These are phyloP conservation scores for Prolemur simus DNA, from an alignment of 2,113 vertebrate species.

Conservation along the genomic window DNA sequence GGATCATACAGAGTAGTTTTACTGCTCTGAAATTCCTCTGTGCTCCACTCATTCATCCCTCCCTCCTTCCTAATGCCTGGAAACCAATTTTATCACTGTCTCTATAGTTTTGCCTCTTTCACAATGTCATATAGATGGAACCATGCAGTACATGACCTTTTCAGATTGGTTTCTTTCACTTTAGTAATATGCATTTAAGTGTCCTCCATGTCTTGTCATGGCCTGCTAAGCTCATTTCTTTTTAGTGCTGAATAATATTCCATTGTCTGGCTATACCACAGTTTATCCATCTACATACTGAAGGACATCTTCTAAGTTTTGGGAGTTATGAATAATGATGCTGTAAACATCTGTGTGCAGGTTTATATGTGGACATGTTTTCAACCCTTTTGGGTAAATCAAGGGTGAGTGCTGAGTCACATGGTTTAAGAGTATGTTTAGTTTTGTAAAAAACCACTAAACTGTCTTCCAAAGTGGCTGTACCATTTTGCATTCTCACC, in stretches of 20 bases:
- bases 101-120: background rate
- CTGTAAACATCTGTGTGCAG: background rate
- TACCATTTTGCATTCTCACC: background rate
- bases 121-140: background rate
- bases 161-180: background rate
- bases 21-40: background rate
- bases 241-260: background rate
- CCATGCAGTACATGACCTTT: background rate
- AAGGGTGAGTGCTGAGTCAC: background rate
- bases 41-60: background rate
- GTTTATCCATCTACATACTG: background rate
- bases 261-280: background rate
- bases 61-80: background rate
- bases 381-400: background rate
- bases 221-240: background rate
- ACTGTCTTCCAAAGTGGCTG: background rate
- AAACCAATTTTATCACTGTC: background rate
- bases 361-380: background rate
- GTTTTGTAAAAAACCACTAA: background rate
- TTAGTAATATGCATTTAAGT: background rate
- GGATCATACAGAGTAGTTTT: background rate
- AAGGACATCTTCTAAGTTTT: background rate
- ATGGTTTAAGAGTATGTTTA: background rate
- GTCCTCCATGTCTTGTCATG: background rate
- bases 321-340: background rate